Evolutionary conservation across 1,140 invertebrate species (phyloP), one percentile per base, ranked within the genome.

Genomic region (Macrobrachium rosenbergii): DNA sequence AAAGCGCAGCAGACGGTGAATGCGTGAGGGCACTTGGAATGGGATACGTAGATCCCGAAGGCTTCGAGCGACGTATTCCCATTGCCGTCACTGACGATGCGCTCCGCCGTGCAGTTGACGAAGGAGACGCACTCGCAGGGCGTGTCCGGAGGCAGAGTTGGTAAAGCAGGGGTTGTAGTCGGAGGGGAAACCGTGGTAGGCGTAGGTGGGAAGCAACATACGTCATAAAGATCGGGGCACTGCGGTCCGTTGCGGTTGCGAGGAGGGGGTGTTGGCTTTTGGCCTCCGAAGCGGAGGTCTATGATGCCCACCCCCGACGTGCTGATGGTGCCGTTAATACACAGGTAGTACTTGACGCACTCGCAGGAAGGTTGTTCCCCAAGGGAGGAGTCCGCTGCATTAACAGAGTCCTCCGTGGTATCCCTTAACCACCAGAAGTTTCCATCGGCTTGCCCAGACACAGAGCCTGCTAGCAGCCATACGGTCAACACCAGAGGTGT

Each of bases 231-330:
- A 7, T 62, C 60, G 16, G 84, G 78, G 72, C 84, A 87, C 11
- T n/a, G 19, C 19, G 80, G 28, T 14, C 80, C 84, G 59, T 87
- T 87, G 21, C 77, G 80, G 67, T 81, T 69, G 23, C 72, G 23
- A 5, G 28, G 59, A 11, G 23, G 12, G 21, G 67, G 67, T 10
- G 37, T 14, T 5, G 23, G 12, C n/a, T 28, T 23, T 6, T 0
- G 43, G 5, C 21, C 28, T n/a, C 69, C 77, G n/a, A 89, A 93
- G 92, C 95, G 93, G 45, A 96, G 95, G 91, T 97, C 96, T 85
- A 97, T 95, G 37, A 97, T 92, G 59, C 95, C 95, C 21, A 93
- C 91, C 5, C 96, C 96, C 90, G 96, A 94, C 0, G 93, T 94
- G 73, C 94, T 93, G 43, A 96, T 94, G 0, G 93, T 93, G 2